Conservation (phyloP, 1,140 invertebrate genomes). For the Fopius arisanus region DNA sequence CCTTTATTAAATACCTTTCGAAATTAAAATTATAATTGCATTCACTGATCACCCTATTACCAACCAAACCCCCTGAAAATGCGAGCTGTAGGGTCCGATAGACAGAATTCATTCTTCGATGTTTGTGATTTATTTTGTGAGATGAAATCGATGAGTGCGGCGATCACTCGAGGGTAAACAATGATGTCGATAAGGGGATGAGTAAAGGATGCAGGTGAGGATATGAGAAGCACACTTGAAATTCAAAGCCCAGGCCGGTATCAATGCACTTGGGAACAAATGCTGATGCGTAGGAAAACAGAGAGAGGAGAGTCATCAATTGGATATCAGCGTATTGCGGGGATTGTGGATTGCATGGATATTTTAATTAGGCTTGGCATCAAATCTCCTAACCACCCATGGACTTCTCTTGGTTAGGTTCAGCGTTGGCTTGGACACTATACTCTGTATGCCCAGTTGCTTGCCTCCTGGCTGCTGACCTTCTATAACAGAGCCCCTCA, state of each 20-base stretch:
- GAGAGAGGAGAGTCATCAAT: neutral
- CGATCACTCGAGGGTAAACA: neutral
- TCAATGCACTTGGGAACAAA: neutral
- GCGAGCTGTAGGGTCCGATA: neutral
- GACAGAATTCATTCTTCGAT: neutral
- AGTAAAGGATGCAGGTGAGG: neutral
- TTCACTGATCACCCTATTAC: conserved; percentile 48
- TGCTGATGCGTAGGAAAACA: neutral
- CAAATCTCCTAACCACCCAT: conserved; percentile 42
- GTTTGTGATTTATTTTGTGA: neutral
- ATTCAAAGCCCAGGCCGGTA: neutral
- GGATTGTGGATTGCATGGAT: conserved; percentile 37
- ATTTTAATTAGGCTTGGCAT: conserved; percentile 60
- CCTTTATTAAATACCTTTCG: conserved; percentile 65
- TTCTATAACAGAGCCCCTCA: neutral
- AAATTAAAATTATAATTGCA: conserved; percentile 68
- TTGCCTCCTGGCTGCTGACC: conserved; percentile 13
- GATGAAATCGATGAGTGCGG: neutral
- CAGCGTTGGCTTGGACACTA: conserved; percentile 34
- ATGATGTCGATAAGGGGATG: too few species aligned
- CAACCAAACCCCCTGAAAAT: neutral
- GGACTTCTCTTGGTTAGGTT: conserved; percentile 46
- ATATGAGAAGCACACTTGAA: neutral
- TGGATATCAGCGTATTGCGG: neutral
- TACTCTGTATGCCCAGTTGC: conserved; percentile 10